Base-by-base conservation (phyloP, 2,113 vertebrate genomes). In the Lonchura striata region DNA sequence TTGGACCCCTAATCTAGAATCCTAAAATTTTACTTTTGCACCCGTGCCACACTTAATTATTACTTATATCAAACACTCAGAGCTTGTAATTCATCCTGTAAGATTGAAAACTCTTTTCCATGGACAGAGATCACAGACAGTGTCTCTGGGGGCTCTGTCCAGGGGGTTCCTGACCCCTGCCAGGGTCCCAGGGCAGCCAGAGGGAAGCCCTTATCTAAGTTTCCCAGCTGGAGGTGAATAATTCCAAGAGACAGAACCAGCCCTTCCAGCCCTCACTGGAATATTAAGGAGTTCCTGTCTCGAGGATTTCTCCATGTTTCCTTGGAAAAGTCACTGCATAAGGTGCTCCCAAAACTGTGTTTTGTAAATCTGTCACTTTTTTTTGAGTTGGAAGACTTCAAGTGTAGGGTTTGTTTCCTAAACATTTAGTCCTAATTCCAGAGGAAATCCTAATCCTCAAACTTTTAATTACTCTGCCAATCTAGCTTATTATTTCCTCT, bases 401-500 rank as follows among this genome's bases (percentile, higher is more conserved):
- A 90, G 27, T 27, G 9, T 17, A 3, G 1, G 13, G 7, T 18
- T 50, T 46, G 50, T 60, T 77, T 56, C 21, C 88, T 59, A 68
- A 76, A 61, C 23, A 37, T 66, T 80, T 91, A 72, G 30, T 37
- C 59, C 57, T 80, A 77, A 83, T 49, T 91, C 75, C 70, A 50
- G 59, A 87, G 30, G 57, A 92, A 83, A 86, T 81, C 90, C 69
- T 88, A 64, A 95, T 39, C 50, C 11, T 82, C 47, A 27, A 33
- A 16, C 20, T 86, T 82, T 18, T 91, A 88, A 83, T 96, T 91
- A 31, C 46, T 83, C 80, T 95, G 87, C 80, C 92, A 86, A 39
- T 76, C 93, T 70, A 60, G 69, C 50, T 92, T 88, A 94, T 91
- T 93, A 91, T 71, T 89, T 90, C 64, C 39, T 78, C 13, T 81